phyloP scores from a whole-genome alignment of 2,888 invertebrate genomes.

The Amitus sp. region DNA sequence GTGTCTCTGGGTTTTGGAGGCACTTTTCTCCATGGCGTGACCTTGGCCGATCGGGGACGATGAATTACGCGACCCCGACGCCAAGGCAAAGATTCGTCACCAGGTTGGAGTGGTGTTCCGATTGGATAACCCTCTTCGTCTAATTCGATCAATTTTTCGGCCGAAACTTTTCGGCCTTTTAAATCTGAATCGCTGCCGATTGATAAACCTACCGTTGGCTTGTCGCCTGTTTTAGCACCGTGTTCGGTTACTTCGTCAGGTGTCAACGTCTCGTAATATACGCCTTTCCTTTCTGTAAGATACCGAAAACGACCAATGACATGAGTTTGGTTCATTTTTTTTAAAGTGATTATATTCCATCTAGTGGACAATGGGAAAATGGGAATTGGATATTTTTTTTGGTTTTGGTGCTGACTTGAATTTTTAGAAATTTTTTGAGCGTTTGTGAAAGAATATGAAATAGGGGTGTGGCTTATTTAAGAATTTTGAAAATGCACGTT shows the following conservation, averaged over 20 bases:
- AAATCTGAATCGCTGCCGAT: conserved; percentile 45
- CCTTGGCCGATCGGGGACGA: conserved; percentile 44
- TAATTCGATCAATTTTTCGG: conserved; percentile 46
- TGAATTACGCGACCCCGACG: conserved; percentile 58
- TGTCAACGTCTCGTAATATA: conserved; percentile 65
- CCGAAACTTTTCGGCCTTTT: conserved; percentile 31
- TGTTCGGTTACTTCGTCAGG: conserved; percentile 60
- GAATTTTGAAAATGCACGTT: too few relatives aligned
- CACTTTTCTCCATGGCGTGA: conserved; percentile 54
- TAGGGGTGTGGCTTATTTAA: too few relatives aligned
- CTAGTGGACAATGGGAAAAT: too few relatives aligned
- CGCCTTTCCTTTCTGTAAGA: conserved; percentile 68
- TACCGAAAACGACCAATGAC: conserved; percentile 3
- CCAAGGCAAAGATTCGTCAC: conserved; percentile 70
- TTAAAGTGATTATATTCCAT: too few relatives aligned
- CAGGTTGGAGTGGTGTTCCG: conserved; percentile 59
- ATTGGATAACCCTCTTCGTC: conserved; percentile 67
- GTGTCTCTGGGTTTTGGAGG: conserved; percentile 50
- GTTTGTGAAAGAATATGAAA: too few relatives aligned
- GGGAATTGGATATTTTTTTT: too few relatives aligned
- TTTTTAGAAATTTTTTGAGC: too few relatives aligned
- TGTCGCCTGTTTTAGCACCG: conserved; percentile 53
- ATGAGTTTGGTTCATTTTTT: too few relatives aligned
- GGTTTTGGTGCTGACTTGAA: too few relatives aligned
- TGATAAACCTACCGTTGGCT: conserved; percentile 45